Base-by-base conservation (phyloP, 2,888 invertebrate genomes). In the Cantharis rufa region DNA sequence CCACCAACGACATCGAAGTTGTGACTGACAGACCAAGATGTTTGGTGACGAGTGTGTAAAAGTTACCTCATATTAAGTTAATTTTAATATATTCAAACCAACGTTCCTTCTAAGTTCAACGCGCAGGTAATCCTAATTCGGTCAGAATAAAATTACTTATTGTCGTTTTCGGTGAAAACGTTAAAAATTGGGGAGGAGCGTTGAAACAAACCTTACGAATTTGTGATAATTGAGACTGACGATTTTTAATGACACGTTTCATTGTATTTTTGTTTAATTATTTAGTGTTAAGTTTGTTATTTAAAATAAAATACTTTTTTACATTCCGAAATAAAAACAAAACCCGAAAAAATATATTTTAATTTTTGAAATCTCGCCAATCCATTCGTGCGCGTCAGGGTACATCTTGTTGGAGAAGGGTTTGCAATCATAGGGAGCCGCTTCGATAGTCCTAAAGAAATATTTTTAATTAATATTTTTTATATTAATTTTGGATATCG, bases 1-100 rank as follows among this genome's bases (percentile, higher is more conserved):
- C 16, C 24, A 68, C 63, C 48, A 28, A 70, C 24, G 74, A 74
- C 62, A 71, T 71, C n/a, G 71, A 71, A 21, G 16, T 62, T 62
- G n/a, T 21, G 63, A 15, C 11, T 28, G 48, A 48, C 13, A 48
- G 48, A 48, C 48, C 48, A 48, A 5, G 48, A 48, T 48, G 48
- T n/a, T 48, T 66, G 24, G 64, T 66, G n/a, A 66, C 64, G 18
- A 66, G 64, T 66, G 64, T 66, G 21, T 66, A 66, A 48, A n/a
- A n/a, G n/a, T 48, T n/a, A n/a, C 48, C 7, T 48, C 7, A 7
- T 13, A n/a, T 13, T 32, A 32, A 32, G 5, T 48, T 48, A n/a
- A n/a, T 32, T 32, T 32, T 32, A 32, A n/a, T 13, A 13, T 32
- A 32, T 13, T n/a, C n/a, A 48, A 48, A 48, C n/a, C 48, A 48